phyloP scores from a whole-genome alignment of 1,140 invertebrate genomes.

The Trachelipus rathkii region DNA sequence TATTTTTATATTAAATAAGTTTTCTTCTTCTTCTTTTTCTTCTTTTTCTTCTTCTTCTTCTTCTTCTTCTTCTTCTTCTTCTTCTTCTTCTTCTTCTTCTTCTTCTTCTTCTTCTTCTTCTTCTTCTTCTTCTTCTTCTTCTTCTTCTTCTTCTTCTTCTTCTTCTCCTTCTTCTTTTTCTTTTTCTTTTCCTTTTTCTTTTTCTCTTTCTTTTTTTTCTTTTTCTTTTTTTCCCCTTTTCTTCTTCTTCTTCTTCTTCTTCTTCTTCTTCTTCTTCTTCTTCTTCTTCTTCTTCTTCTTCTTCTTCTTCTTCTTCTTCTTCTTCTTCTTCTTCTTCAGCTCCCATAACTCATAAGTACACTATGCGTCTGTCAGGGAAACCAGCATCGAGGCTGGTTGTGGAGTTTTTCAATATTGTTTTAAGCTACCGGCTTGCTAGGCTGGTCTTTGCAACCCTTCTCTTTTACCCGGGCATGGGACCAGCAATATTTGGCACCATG shows the following conservation, averaged over 20 bases:
- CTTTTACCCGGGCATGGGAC: no score
- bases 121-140: constrained; percentile 3
- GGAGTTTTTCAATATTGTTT: no score
- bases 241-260: no score
- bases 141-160: constrained; percentile 9
- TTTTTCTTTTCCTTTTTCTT: constrained; percentile 3
- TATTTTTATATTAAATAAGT: no score
- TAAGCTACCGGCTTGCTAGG: no score
- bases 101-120: constrained; percentile 9
- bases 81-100: constrained; percentile 8
- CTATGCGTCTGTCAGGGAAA: no score
- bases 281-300: not conserved
- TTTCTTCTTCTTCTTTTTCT: no score
- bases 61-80: constrained; percentile 9
- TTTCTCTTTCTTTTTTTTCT: not conserved
- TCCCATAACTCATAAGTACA: no score
- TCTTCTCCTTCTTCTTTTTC: constrained; percentile 3
- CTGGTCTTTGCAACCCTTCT: no score
- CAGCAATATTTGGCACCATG: no score
- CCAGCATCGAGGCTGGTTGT: no score
- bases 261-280: not conserved
- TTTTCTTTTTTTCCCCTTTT: no score
- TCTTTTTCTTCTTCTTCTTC: constrained; percentile 8
- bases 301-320: constrained; percentile 8
- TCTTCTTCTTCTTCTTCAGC: not conserved